These are phyloP conservation scores for Martes martes DNA, from an alignment of 2,113 vertebrate species.

Conservation along the genomic window DNA sequence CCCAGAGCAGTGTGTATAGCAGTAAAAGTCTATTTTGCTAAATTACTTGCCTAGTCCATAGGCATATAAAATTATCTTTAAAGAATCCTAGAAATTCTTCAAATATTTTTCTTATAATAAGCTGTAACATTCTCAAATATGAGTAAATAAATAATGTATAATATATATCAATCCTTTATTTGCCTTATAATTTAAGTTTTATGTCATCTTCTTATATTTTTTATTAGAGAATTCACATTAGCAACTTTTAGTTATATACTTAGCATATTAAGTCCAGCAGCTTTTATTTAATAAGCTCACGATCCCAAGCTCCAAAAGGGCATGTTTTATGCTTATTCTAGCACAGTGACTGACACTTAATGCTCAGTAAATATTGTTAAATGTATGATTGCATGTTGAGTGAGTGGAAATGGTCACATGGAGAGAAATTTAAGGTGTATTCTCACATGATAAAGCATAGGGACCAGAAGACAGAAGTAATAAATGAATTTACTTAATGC, in stretches of 20 bases:
- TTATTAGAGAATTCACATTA: background rate
- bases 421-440: background rate
- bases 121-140: background rate
- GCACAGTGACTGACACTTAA: background rate
- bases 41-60: background rate
- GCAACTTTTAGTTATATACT: background rate
- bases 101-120: background rate
- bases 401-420: background rate
- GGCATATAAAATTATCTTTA: background rate
- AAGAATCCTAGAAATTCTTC: background rate
- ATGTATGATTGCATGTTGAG: background rate
- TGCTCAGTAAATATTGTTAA: background rate
- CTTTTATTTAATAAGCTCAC: background rate
- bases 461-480: background rate
- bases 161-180: background rate
- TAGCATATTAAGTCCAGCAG: background rate
- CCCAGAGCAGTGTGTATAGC: background rate
- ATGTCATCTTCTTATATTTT: background rate
- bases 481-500: background rate
- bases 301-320: background rate
- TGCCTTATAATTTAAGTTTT: background rate
- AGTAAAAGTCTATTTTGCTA: background rate
- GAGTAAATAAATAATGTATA: background rate
- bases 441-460: background rate
- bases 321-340: background rate